Conservation (phyloP, 2,113 vertebrate genomes). For the Mirza zaza region DNA sequence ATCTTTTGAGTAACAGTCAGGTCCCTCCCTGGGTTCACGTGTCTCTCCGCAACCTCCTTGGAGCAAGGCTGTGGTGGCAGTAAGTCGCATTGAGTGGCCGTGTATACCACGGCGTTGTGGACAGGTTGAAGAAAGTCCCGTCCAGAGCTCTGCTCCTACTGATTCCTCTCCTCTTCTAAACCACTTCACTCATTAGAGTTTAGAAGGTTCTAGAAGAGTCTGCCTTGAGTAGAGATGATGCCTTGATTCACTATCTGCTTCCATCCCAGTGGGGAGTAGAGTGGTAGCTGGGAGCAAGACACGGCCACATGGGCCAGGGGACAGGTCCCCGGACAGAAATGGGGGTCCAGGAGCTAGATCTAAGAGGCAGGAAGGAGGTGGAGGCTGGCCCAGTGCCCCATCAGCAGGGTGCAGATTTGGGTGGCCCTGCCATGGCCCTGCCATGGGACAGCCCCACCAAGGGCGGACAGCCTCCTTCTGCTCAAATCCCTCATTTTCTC, state of each 20-base stretch:
- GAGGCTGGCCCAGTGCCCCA: too few relatives aligned
- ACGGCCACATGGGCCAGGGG: too few relatives aligned
- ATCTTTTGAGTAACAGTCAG: background rate
- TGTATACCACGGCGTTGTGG: accelerated
- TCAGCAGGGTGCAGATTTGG: background rate
- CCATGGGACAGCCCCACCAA: background rate
- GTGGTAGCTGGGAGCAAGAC: background rate
- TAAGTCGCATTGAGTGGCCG: background rate
- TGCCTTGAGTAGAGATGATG: background rate
- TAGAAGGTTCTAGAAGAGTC: background rate
- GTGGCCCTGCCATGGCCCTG: too few relatives aligned
- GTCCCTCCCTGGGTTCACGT: background rate
- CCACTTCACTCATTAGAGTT: background rate
- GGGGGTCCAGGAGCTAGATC: background rate
- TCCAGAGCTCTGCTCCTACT: background rate
- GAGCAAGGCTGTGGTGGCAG: background rate
- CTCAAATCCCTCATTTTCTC: too few relatives aligned
- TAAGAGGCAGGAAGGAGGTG: background rate
- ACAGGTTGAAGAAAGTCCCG: background rate
- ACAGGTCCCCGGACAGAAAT: background rate
- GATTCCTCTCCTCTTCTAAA: background rate
- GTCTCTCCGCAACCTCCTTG: background rate
- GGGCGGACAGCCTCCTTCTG: background rate
- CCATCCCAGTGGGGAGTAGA: background rate
- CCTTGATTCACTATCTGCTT: background rate